Evolutionary conservation across 1,140 invertebrate genomes (phyloP), one percentile per base, ranked within the genome.

Genomic region (Dendroctonus ponderosae): DNA sequence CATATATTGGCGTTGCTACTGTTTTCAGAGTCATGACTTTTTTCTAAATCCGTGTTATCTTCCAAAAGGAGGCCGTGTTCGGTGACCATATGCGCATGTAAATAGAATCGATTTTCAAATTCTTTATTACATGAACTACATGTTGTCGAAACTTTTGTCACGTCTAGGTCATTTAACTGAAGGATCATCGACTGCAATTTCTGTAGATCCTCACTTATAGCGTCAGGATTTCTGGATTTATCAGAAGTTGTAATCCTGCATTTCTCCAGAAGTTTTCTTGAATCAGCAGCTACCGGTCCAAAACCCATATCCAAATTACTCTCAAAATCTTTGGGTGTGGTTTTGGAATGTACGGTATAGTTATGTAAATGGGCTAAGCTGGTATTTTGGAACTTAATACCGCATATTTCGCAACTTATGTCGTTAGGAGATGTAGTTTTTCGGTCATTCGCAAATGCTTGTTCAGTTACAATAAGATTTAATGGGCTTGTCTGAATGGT

Each of bases 161-260:
- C 83, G 67, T 90, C 87, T 40, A 90, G 79, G 60, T 89, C 89
- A 75, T 94, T 95, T 52, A 96, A 78, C 78, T 96, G 93, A 53
- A 92, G 84, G 69, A 96, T 91, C 93, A 96, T 96, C 0, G 91
- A 91, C 77, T 96, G 93, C 14, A 96, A 79, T 76, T 94, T 94
- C 70, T 93, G 88, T 5, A 96, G 79, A 72, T 94, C 92, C 75
- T 92, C 89, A 42, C 86, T 89, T 7, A 88, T 87, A 0, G 84
- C 83, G 41, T 88, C 87, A 0, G 80, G 9, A 15, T 74, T 75
- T 9, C 68, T 52, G 8, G 66, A 41, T 67, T 74, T 69, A 14
- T 71, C 79, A 0, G 77, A 7, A 2, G 6, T 50, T 7, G 66
- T 14, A n/a, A 37, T 46, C 59, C 56, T 66, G 11, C 40, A 37